Evolutionary conservation across 2,888 invertebrate genomes (phyloP), one percentile per base, ranked within the genome.

Genomic region (Caradrina kadenii): DNA sequence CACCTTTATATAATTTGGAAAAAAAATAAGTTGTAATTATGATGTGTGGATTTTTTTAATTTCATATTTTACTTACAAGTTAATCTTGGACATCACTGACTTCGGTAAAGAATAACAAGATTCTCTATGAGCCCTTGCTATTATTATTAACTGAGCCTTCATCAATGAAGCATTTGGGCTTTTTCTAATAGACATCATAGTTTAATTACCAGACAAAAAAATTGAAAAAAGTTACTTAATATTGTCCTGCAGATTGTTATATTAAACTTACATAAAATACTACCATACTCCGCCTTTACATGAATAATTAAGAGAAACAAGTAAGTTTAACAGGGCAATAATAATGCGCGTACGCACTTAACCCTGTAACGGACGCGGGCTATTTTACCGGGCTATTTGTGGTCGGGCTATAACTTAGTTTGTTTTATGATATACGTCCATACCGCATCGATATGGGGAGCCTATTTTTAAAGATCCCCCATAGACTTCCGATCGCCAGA

Each of bases 341-440:
- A 53, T 72, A 76, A 73, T 67, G 66, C 68, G 48, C 55, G 2
- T 73, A 68, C 61, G 48, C 68, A 73, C 65, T 81, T 82, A 73
- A 79, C 67, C 61, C 72, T 72, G 58, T 19, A 80, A 72, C 73
- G 75, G 77, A 71, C 68, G 70, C 60, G 64, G 53, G 59, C 69
- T 76, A 79, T 79, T 79, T 60, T 53, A 39, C 17, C 26, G 45
- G 63, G 71, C 76, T 82, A 82, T 83, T 82, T 81, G 69, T 67
- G 75, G 74, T 55, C 42, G 61, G 64, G 72, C 63, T 65, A 79
- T 82, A 81, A 84, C 73, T 81, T 83, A 73, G 71, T 63, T 62
- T 48, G 63, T 76, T 81, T 81, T 82, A 84, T 81, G 81, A 82
- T 76, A 61, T 64, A 65, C 69, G 63, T 76, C 59, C 59, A 78